Percentiles rank a stretch among this genome's conserved stretches.
These are phyloP conservation scores for Agrilus planipennis DNA, from an alignment of 1,140 invertebrate genomes.

Conservation along the genomic window DNA sequence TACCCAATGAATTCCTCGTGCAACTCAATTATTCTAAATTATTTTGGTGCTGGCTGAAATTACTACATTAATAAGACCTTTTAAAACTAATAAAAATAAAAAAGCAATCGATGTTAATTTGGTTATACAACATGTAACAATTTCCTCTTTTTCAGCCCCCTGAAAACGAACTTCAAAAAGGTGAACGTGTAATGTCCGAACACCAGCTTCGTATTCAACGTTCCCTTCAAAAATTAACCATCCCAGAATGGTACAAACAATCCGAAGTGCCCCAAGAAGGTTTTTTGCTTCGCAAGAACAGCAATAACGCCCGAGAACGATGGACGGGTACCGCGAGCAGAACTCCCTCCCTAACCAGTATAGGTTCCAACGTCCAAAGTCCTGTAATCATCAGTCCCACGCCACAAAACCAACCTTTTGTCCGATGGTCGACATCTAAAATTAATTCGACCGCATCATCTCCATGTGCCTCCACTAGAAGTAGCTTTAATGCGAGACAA, in stretches of 20 bases:
- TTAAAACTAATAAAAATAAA: no score
- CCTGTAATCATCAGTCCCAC: constrained; percentile 29
- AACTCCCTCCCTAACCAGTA: constrained; percentile 31
- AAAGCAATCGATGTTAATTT: no score
- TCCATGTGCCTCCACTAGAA: constrained; percentile 49
- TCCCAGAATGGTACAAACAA: constrained; percentile 91
- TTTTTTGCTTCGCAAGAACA: constrained; percentile 39
- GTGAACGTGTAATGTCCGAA: constrained; percentile 70
- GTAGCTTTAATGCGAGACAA: constrained; percentile 43
- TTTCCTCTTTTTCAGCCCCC: constrained; percentile 58
- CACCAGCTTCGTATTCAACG: constrained; percentile 86
- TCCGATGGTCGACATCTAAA: constrained; percentile 75
- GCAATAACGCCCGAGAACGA: constrained; percentile 15
- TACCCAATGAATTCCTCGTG: no score
- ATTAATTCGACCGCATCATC: constrained; percentile 63
- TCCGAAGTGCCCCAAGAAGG: constrained; percentile 57
- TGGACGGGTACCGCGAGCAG: constrained; percentile 29
- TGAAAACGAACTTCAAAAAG: constrained; percentile 83
- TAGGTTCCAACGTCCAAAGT: constrained; percentile 29
- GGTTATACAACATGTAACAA: no score
- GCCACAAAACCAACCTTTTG: constrained; percentile 40
- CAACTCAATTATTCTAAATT: no score
- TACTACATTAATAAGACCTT: no score
- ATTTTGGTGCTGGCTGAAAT: no score
- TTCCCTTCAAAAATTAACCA: constrained; percentile 81